Evolutionary conservation across 2,888 invertebrate genomes (phyloP).

Genomic region (Deroplatys truncata): DNA sequence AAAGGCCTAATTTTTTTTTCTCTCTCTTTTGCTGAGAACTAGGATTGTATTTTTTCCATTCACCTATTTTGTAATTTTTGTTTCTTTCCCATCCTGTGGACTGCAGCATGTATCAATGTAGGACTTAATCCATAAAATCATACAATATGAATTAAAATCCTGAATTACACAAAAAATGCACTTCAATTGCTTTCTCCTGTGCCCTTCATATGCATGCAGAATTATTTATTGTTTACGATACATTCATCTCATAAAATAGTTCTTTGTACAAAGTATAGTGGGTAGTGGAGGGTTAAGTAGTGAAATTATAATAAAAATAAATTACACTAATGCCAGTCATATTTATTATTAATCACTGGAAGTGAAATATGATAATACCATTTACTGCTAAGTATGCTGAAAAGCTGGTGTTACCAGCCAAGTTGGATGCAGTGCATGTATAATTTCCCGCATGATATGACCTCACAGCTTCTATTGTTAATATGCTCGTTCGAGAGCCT

Average conservation of each 20-base stretch:
- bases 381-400: conserved; percentile 68
- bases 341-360: background rate
- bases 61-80: too few relatives aligned
- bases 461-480: conserved; percentile 59
- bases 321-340: background rate
- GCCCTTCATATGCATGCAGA: too few relatives aligned
- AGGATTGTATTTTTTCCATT: too few relatives aligned
- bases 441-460: conserved; percentile 60
- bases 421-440: conserved; percentile 58
- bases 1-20: too few relatives aligned
- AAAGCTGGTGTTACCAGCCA: conserved; percentile 59
- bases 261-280: background rate
- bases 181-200: too few relatives aligned
- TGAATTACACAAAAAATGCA: too few relatives aligned
- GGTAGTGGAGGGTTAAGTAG: background rate
- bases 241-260: too few relatives aligned
- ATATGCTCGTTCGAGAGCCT: conserved; percentile 59
- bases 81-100: too few relatives aligned
- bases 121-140: too few relatives aligned
- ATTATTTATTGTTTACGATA: background rate
- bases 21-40: too few relatives aligned
- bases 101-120: too few relatives aligned
- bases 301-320: background rate
- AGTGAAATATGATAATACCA: conserved; percentile 45
- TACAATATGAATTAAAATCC: too few relatives aligned